A percentile compares a stretch with the other conserved stretches of the same genome.
These are phyloP conservation scores for Ctenomys sociabilis DNA, from an alignment of 2,113 vertebrate species.

Conservation along the genomic window DNA sequence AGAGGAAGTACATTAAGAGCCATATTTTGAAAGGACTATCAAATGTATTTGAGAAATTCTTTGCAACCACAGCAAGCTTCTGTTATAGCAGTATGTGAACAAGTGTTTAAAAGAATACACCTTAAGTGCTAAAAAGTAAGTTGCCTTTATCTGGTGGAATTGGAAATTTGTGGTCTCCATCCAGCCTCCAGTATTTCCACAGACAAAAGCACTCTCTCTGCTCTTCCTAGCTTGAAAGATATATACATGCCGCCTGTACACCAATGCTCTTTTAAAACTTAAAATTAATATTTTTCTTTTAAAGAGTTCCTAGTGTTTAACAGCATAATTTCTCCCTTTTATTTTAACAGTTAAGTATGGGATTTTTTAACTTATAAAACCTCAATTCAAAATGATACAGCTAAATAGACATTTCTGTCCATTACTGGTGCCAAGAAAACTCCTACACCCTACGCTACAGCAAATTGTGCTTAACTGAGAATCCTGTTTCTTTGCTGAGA, in stretches of 20 bases:
- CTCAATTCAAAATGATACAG: neutral
- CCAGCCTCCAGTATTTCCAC: neutral
- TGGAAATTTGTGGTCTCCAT: neutral
- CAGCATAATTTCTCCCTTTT: neutral
- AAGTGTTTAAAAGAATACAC: neutral
- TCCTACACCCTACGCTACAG: fast-evolving
- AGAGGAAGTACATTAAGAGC: neutral
- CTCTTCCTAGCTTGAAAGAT: neutral
- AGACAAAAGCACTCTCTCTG: neutral
- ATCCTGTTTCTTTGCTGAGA: neutral
- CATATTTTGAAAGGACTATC: neutral
- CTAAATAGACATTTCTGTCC: neutral
- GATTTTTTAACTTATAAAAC: neutral
- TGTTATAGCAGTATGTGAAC: neutral
- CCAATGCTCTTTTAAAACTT: neutral
- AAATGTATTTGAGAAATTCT: constrained; percentile 12
- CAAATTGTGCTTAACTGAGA: neutral
- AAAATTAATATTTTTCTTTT: neutral
- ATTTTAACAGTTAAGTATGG: neutral
- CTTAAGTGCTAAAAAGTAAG: neutral
- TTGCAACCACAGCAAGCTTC: neutral
- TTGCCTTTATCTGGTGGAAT: neutral
- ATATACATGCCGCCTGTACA: neutral
- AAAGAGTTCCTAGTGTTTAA: constrained; percentile 28
- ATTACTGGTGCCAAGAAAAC: neutral